phyloP scores from a whole-genome alignment of 2,888 invertebrate species.

The Drosophila antonietae region DNA sequence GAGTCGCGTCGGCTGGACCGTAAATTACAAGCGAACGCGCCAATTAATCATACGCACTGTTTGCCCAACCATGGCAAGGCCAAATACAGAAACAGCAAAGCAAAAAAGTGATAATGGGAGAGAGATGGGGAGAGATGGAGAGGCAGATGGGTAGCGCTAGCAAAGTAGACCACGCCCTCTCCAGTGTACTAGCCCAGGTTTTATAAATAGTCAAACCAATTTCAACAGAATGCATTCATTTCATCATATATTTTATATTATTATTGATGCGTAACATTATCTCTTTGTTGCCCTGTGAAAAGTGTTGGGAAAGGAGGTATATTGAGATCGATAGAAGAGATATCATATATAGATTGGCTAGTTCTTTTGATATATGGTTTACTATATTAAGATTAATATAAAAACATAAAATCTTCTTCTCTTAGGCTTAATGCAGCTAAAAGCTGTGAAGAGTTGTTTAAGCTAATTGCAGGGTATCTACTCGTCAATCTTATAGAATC shows the following conservation, averaged over 20 bases:
- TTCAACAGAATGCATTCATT: conserved; percentile 2
- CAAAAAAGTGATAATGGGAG: background rate
- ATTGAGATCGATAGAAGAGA: too few species aligned
- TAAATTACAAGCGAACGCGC: conserved; percentile 39
- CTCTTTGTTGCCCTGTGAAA: background rate
- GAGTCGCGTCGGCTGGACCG: conserved; percentile 10
- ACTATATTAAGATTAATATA: background rate
- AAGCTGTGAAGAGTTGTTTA: background rate
- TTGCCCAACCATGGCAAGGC: conserved; percentile 44
- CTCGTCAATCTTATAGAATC: background rate
- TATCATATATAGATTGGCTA: background rate
- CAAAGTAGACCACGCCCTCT: conserved; percentile 3
- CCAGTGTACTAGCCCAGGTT: conserved; percentile 34
- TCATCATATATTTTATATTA: background rate
- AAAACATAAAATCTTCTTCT: background rate
- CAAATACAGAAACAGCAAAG: conserved; percentile 23
- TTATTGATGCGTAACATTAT: conserved; percentile 10
- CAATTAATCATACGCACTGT: conserved; percentile 74
- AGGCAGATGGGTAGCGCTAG: background rate
- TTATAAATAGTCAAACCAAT: conserved; percentile 32
- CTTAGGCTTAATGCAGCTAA: background rate
- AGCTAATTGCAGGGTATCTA: background rate
- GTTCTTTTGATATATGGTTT: background rate
- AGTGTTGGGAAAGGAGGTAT: background rate
- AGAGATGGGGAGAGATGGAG: too few species aligned